phyloP scores from a whole-genome alignment of 2,113 vertebrate species.

The Ictalurus punctatus region DNA sequence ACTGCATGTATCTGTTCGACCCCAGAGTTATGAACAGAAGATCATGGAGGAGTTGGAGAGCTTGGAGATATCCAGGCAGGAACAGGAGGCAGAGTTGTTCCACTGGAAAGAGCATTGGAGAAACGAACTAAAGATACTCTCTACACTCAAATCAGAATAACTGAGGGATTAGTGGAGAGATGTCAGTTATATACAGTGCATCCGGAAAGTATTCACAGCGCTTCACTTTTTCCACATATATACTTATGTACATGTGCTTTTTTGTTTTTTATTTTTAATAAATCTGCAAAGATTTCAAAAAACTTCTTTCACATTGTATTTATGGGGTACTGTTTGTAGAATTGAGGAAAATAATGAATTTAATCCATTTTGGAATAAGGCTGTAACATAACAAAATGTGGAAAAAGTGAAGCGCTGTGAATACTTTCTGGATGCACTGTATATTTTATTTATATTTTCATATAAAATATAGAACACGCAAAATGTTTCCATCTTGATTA shows the following conservation, averaged over 20 bases:
- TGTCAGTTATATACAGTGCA: constrained; percentile 43
- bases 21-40: constrained; percentile 47
- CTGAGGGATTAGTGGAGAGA: not conserved
- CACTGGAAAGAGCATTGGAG: constrained; percentile 54
- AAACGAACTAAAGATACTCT: constrained; percentile 38
- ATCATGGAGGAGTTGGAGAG: constrained; percentile 40
- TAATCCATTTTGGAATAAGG: no score
- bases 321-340: no score
- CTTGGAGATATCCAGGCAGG: constrained; percentile 6
- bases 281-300: no score
- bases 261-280: no score
- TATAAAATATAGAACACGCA: not conserved
- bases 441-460: no score
- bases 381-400: no score
- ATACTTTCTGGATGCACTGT: no score
- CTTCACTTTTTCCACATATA: no score
- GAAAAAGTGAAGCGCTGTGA: not conserved
- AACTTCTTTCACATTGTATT: no score
- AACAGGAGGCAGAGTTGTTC: constrained; percentile 34
- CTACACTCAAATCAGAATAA: constrained; percentile 44
- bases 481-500: not conserved
- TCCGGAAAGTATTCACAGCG: no score
- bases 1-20: not conserved
- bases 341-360: no score
- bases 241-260: no score